A percentile compares a stretch with the other conserved stretches of the same genome.
Conservation (phyloP, 2,113 vertebrate genomes). For the Ivindomyrus marchei region DNA sequence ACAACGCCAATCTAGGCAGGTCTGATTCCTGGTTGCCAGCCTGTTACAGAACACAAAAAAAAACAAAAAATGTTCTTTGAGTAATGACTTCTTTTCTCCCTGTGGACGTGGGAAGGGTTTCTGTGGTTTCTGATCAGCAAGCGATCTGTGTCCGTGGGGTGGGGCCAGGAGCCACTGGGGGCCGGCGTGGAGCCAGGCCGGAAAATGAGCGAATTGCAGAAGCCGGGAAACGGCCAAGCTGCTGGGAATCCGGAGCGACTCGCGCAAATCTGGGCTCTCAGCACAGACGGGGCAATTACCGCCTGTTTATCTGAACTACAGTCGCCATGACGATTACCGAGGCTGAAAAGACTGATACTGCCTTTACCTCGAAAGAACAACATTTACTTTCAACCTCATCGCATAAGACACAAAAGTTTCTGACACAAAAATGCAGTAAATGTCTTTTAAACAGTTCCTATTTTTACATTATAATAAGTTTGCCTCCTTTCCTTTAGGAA, state of each 20-base stretch:
- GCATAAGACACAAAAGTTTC: constrained; percentile 12
- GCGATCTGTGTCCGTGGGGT: background rate
- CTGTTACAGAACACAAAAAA: background rate
- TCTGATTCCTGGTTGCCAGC: background rate
- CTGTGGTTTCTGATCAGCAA: constrained; percentile 13
- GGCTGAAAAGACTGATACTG: background rate
- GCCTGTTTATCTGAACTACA: constrained; percentile 4
- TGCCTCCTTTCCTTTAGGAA: background rate
- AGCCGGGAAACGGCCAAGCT: background rate
- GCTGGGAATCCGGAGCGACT: background rate
- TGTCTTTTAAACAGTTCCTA: constrained; percentile 4
- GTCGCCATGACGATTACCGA: background rate
- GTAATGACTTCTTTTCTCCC: background rate
- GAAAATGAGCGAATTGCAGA: background rate
- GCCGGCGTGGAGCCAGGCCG: background rate
- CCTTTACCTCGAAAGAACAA: background rate
- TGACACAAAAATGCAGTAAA: background rate
- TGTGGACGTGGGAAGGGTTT: background rate
- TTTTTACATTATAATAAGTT: background rate
- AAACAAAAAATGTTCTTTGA: background rate
- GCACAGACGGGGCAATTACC: constrained; percentile 15
- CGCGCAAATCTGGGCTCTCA: background rate
- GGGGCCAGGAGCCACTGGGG: background rate
- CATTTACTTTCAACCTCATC: constrained; percentile 17
- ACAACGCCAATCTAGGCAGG: background rate